Evolutionary conservation across 2,888 invertebrate species (phyloP), one percentile per base, ranked within the genome.

Genomic region (Galerucella nymphaeae): DNA sequence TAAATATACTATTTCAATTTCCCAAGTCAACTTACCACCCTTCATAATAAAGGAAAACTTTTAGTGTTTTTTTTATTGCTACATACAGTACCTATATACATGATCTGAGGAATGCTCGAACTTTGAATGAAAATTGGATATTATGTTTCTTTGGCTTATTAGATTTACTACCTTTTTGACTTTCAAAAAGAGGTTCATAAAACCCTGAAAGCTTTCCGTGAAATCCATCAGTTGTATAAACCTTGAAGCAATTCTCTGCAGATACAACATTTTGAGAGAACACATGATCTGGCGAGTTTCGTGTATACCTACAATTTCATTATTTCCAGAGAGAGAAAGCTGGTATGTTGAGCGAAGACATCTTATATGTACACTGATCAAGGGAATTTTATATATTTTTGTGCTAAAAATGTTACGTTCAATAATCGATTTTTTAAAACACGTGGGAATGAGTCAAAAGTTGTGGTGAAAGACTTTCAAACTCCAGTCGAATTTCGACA

Each of bases 201-300:
- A 18, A 53, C 18, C 53, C 6, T 53, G 16, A 53, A 53, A 53
- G 53, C 53, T 18, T 53, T 53, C 16, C 18, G 16, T 18, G 53
- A 53, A 18, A 53, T 53, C 53, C 53, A 53, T 53, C 53, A 53
- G 53, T 53, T 53, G 53, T 53, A 53, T 53, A 53, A 53, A 53
- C 53, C n/a, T 53, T 16, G 9, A 53, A 18, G 16, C 53, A 53
- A 18, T 16, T 16, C 53, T 18, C 16, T 53, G 9, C 18, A 18
- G 53, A 53, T 53, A 18, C 18, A 18, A 53, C 53, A 53, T 53
- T n/a, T 18, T 53, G n/a, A 53, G 53, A 53, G 53, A 9, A 53
- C n/a, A 48, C 48, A 48, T 48, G 48, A 48, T 48, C 48, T 48
- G 14, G n/a, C n/a, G 48, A 48, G 48, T 48, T 10, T 48, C 5